A percentile compares a stretch with the other conserved stretches of the same genome.
phyloP scores from a whole-genome alignment of 2,113 vertebrate genomes.

The Glaucidium brasilianum region DNA sequence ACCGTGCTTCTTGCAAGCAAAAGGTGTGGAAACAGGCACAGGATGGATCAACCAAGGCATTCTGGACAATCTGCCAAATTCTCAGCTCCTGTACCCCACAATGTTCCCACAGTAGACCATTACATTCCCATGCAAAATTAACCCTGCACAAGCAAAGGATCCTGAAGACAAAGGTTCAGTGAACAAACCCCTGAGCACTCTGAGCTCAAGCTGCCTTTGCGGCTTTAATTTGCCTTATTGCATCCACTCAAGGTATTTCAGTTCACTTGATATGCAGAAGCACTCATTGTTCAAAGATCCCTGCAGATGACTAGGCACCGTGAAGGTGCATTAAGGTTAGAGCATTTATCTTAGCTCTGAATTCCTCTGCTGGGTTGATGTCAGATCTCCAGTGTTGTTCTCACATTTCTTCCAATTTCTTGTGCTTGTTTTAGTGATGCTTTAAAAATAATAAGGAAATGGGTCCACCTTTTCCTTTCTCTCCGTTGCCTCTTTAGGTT shows the following conservation, averaged over 20 bases:
- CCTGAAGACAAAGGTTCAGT: neutral
- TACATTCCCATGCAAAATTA: neutral
- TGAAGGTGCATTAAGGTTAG: constrained; percentile 53
- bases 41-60: neutral
- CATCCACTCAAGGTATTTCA: neutral
- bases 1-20: rapidly evolving
- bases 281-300: constrained; percentile 27
- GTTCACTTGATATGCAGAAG: constrained; percentile 7
- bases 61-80: rapidly evolving
- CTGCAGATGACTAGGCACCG: constrained; percentile 22
- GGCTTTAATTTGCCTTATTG: constrained; percentile 22
- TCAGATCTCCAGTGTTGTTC: neutral
- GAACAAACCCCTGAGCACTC: neutral
- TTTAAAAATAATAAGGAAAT: constrained; percentile 1
- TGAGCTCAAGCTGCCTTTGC: neutral
- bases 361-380: constrained; percentile 6
- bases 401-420: neutral
- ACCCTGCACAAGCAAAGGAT: neutral
- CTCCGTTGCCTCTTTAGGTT: neutral
- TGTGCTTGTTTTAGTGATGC: neutral
- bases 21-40: neutral
- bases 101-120: neutral
- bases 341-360: constrained; percentile 32
- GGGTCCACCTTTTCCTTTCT: neutral
- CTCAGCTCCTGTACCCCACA: neutral